Conservation (phyloP, 2,113 vertebrate species). For the human region DNA sequence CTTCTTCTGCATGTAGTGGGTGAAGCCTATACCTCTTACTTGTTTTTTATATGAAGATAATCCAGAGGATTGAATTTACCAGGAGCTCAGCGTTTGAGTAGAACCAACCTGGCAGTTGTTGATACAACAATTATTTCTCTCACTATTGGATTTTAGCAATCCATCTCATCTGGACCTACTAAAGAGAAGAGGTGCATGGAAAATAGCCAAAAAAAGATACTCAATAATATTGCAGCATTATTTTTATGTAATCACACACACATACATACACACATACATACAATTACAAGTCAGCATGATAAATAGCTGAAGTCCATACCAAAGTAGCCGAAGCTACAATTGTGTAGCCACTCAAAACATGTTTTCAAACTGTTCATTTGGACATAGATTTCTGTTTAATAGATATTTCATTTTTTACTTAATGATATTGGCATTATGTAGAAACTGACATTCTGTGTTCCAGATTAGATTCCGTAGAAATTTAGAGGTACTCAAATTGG, state of each 20-base stretch:
- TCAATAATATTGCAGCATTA: not conserved
- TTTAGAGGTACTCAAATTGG: not conserved
- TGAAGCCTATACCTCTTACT: not conserved
- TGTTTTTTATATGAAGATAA: not conserved
- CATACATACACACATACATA: not conserved
- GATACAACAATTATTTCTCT: not conserved
- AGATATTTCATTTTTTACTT: not conserved
- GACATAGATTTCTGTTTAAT: not conserved
- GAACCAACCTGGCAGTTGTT: not conserved
- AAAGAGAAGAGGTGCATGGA: not conserved
- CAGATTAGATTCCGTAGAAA: not conserved
- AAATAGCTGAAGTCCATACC: not conserved
- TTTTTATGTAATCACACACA: not conserved
- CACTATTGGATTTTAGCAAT: not conserved
- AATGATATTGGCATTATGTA: not conserved
- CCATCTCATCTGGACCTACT: not conserved
- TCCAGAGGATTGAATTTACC: not conserved
- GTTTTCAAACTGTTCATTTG: not conserved
- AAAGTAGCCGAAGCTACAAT: not conserved
- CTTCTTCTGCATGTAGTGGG: not conserved
- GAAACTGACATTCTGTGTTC: not conserved
- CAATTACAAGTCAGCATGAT: not conserved
- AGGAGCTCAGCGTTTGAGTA: too few relatives aligned
- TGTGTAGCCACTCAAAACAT: not conserved
- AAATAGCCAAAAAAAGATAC: not conserved